Conservation (phyloP, 1,140 invertebrate species). For the Trichomalopsis sarcophagae region DNA sequence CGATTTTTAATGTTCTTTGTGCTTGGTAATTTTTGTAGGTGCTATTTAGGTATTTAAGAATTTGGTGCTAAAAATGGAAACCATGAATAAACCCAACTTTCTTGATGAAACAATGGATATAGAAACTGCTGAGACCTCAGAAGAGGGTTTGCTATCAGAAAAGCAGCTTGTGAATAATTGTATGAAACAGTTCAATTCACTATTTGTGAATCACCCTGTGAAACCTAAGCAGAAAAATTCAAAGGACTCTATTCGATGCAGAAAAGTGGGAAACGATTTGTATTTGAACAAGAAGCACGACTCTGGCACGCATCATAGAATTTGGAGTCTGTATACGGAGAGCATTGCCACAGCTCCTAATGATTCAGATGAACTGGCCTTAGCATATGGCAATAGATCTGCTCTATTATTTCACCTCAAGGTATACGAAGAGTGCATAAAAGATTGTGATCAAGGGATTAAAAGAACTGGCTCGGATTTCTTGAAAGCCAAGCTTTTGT, state of each 20-base stretch:
- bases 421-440: constrained; percentile 25
- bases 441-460: constrained; percentile 8
- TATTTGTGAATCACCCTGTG: background rate
- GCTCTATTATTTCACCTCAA: constrained; percentile 1
- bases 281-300: background rate
- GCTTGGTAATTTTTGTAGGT: background rate
- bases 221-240: background rate
- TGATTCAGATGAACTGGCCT: constrained; percentile 16
- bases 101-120: background rate
- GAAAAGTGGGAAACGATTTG: constrained; percentile 7
- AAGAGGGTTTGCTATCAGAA: background rate
- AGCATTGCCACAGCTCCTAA: constrained; percentile 3
- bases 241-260: constrained; percentile 65
- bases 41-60: background rate
- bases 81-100: background rate
- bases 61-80: background rate
- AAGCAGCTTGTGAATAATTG: background rate
- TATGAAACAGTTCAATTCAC: background rate
- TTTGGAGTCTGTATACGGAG: background rate
- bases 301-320: background rate
- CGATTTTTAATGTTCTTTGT: background rate
- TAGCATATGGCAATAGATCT: constrained; percentile 31
- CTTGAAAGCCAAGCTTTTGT: background rate
- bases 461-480: background rate
- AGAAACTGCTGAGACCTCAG: background rate